A percentile compares a stretch with the other conserved stretches of the same genome.
Evolutionary conservation across 1,140 invertebrate genomes (phyloP).

Genomic region (Formica exsecta): DNA sequence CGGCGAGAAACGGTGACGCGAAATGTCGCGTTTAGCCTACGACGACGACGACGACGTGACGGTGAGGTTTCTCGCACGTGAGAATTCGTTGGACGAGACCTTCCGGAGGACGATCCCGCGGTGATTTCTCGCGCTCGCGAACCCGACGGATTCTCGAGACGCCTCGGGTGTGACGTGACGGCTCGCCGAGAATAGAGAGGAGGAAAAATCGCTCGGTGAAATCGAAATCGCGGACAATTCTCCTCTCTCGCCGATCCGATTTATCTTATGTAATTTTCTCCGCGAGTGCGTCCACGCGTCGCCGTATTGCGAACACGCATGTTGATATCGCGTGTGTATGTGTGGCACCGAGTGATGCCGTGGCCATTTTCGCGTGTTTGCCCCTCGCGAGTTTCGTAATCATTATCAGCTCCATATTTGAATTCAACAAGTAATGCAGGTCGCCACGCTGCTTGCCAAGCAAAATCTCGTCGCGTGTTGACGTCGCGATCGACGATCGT

Average conservation of each 20-base stretch:
- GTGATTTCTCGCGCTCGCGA: too few relatives aligned
- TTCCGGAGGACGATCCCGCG: too few relatives aligned
- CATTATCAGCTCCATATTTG: constrained; percentile 86
- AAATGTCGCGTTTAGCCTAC: too few relatives aligned
- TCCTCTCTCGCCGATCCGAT: neutral
- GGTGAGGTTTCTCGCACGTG: neutral
- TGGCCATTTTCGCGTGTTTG: constrained; percentile 85
- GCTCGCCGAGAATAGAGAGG: too few relatives aligned
- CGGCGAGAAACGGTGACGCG: too few relatives aligned
- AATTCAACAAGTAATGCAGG: constrained; percentile 85
- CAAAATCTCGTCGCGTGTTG: neutral
- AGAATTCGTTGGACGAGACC: neutral
- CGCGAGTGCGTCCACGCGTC: neutral
- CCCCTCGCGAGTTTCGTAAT: constrained; percentile 84
- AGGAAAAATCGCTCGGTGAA: neutral
- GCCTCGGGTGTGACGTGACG: too few relatives aligned
- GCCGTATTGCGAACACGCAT: too few relatives aligned
- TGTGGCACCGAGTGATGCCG: constrained; percentile 77
- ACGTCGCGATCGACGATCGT: neutral
- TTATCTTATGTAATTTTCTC: constrained; percentile 57
- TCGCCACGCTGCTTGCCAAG: constrained; percentile 49
- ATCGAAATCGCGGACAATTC: neutral
- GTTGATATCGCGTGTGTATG: neutral
- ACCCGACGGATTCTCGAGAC: too few relatives aligned
- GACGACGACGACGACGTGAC: too few relatives aligned